These are phyloP conservation scores for Alectoris magna DNA, from an alignment of 2,797 vertebrate species.

Conservation along the genomic window DNA sequence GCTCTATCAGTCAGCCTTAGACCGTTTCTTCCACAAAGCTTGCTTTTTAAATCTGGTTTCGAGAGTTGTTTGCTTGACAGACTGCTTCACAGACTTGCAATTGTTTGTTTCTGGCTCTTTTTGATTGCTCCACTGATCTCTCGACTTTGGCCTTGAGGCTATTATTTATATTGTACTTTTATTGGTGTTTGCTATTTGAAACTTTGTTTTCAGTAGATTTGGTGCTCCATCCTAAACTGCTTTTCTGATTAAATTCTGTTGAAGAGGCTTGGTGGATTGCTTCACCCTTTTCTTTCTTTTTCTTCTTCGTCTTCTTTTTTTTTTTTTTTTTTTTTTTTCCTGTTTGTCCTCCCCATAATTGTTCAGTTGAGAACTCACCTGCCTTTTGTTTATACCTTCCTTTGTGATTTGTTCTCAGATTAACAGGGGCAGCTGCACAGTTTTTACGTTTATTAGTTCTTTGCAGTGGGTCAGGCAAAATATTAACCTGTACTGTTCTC, in stretches of 20 bases:
- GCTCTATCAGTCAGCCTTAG: not conserved
- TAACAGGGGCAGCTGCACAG: conserved; percentile 37
- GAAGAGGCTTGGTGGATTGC: not conserved
- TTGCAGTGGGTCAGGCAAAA: conserved; percentile 19
- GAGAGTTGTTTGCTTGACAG: conserved; percentile 42
- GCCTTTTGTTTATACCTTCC: conserved; percentile 39
- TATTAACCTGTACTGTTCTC: conserved; percentile 16
- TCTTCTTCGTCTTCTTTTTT: not conserved
- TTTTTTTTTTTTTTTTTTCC: not conserved
- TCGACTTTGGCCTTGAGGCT: conserved; percentile 60
- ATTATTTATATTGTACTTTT: conserved; percentile 61
- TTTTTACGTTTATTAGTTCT: conserved; percentile 56
- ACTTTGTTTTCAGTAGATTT: conserved; percentile 51
- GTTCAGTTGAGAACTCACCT: conserved; percentile 48
- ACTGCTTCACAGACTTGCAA: not conserved
- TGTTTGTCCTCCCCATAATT: not conserved
- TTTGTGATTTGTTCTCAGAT: conserved; percentile 54
- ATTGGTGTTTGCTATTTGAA: conserved; percentile 56
- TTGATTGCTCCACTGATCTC: conserved; percentile 62
- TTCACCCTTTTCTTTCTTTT: not conserved
- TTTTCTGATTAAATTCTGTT: conserved; percentile 50
- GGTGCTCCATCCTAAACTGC: not conserved
- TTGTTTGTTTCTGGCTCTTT: conserved; percentile 49
- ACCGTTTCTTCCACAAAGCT: not conserved
- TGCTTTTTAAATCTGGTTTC: conserved; percentile 20